Conservation (phyloP, 2,113 vertebrate species). For the Acrocephalus arundinaceus region DNA sequence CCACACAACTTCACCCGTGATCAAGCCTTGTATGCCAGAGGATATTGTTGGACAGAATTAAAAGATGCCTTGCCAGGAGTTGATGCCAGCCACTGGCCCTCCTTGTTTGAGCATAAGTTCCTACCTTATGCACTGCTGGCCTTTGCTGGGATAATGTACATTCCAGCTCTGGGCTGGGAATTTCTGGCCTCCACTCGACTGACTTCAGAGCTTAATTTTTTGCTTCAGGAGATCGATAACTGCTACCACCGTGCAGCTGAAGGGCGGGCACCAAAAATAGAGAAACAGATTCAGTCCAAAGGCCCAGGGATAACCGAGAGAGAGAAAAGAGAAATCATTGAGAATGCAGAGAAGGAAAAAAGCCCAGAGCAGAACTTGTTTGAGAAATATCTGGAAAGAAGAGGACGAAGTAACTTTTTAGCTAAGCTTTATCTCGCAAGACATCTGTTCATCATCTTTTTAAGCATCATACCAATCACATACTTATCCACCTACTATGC, state of each 20-base stretch:
- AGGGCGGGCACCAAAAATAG: constrained; percentile 96
- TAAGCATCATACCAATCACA: constrained; percentile 94
- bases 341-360: constrained; percentile 98
- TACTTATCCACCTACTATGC: constrained; percentile 96
- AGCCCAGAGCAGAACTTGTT: constrained; percentile 98
- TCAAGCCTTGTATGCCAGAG: constrained; percentile 97
- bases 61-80: constrained; percentile 90
- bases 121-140: constrained; percentile 96
- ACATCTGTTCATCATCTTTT: constrained; percentile 94
- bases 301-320: constrained; percentile 94
- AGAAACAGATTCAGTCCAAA: constrained; percentile 99
- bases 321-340: constrained; percentile 95
- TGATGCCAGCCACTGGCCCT: constrained; percentile 89
- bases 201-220: constrained; percentile 98
- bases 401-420: constrained; percentile 96
- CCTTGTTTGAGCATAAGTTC: constrained; percentile 98
- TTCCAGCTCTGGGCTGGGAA: constrained; percentile 96
- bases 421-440: constrained; percentile 94
- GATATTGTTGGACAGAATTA: constrained; percentile 99
- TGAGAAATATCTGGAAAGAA: constrained; percentile 95
- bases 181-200: constrained; percentile 96
- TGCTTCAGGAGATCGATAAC: constrained; percentile 99
- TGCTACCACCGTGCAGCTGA: constrained; percentile 98
- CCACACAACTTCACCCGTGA: constrained; percentile 99
- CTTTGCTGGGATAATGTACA: constrained; percentile 98